A percentile compares a stretch with the other conserved stretches of the same genome.
Evolutionary conservation across 2,888 invertebrate species (phyloP).

Genomic region (Tachina fera): DNA sequence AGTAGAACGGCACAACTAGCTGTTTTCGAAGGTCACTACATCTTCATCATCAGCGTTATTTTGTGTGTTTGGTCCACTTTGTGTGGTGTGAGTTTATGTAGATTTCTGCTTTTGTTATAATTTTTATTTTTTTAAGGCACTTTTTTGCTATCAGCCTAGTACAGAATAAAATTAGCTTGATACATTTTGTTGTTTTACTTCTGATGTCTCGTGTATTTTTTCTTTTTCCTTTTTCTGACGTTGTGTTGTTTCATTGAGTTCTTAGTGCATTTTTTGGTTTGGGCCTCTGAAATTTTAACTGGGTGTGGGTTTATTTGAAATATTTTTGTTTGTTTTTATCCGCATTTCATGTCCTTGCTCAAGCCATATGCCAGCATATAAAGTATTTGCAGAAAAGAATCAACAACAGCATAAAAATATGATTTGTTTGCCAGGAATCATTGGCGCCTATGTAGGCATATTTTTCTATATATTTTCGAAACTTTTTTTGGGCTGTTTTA

Average conservation of each 20-base stretch:
- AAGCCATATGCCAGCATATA: background rate
- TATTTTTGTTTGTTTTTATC: constrained; percentile 11
- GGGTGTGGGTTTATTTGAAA: background rate
- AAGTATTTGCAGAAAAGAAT: background rate
- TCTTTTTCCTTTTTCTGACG: constrained; percentile 5
- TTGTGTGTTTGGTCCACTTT: no score
- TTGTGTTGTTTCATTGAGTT: constrained; percentile 18
- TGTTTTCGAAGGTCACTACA: no score
- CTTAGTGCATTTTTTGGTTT: constrained; percentile 45
- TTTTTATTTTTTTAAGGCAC: no score
- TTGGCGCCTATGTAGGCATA: constrained; percentile 29
- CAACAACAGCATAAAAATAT: background rate
- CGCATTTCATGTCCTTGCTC: background rate
- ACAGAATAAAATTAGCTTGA: background rate
- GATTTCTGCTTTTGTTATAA: no score
- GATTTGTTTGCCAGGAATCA: constrained; percentile 7
- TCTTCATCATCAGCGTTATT: no score
- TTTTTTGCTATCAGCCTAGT: no score
- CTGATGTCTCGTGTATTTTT: background rate
- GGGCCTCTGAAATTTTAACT: constrained; percentile 21
- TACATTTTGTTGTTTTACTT: background rate
- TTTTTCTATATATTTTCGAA: background rate
- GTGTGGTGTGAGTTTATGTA: no score
- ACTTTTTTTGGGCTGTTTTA: background rate
- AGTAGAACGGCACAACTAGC: no score